Evolutionary conservation across 2,888 invertebrate species (phyloP).

Genomic region (Catocala nupta): DNA sequence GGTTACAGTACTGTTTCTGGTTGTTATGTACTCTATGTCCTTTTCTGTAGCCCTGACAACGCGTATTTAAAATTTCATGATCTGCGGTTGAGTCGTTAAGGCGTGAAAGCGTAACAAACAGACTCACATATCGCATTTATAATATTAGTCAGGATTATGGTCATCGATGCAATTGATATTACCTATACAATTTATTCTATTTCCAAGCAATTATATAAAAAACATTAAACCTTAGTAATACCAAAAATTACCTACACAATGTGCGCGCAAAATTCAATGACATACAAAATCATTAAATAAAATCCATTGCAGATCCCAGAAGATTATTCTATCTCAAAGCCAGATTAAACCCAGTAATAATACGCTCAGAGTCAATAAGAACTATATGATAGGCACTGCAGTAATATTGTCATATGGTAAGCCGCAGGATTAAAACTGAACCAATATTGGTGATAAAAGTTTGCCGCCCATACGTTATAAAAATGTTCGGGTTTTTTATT

Average conservation of each 20-base stretch:
- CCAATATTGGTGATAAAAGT: slow-evolving; percentile 62
- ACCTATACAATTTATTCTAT: too few relatives aligned
- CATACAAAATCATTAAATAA: not conserved
- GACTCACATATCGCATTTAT: too few relatives aligned
- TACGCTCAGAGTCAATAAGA: slow-evolving; percentile 19
- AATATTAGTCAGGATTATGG: too few relatives aligned
- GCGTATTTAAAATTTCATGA: too few relatives aligned
- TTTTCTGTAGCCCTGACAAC: too few relatives aligned
- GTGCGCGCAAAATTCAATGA: not conserved
- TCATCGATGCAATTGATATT: too few relatives aligned
- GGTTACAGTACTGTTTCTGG: too few relatives aligned
- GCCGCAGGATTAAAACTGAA: slow-evolving; percentile 61
- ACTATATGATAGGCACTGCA: slow-evolving; percentile 24
- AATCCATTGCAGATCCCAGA: not conserved
- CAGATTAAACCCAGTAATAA: slow-evolving; percentile 41
- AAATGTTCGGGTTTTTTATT: not conserved
- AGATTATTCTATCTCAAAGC: slow-evolving; percentile 14
- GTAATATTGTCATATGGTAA: slow-evolving; percentile 44
- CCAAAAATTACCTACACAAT: not conserved
- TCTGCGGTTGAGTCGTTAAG: too few relatives aligned
- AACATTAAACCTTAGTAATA: not conserved
- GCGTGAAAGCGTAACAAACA: too few relatives aligned
- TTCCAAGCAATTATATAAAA: not conserved
- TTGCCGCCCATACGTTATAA: slow-evolving; percentile 30
- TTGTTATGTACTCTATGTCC: too few relatives aligned